Evolutionary conservation across 2,797 vertebrate genomes (phyloP), one percentile per base, ranked within the genome.

Genomic region (Rhinella marina): DNA sequence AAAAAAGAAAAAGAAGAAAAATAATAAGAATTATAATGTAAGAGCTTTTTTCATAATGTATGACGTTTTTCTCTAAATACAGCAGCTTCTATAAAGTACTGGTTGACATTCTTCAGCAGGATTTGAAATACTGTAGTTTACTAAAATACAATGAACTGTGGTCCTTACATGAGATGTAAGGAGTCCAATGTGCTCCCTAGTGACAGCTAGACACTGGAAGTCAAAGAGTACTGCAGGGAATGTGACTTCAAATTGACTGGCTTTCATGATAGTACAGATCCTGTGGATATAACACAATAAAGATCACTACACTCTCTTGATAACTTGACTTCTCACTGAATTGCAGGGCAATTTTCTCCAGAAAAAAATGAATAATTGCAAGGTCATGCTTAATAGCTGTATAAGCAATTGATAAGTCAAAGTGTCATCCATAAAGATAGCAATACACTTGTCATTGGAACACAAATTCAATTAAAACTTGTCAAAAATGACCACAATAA

Each of bases 211-310:
- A 61, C 13, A 50, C 54, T 84, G 27, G 27, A 61, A 84, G 54
- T 84, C 82, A 84, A 84, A 84, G 52, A 84, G 2, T n/a, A 32
- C 82, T 41, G 82, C 68, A 48, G 66, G 66, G 50, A 84, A 84
- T 84, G 68, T 57, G 50, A 73, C 82, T 73, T 52, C 21, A 73
- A 56, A 73, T 73, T 73, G 27, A 72, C 25, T 62, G 59, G n/a
- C 56, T 80, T 61, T 81, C 54, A 82, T 82, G 32, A 57, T 48
- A 73, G 52, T 59, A 8, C 50, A 84, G 17, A 84, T 84, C 68
- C 54, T 61, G 70, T 75, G 70, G 82, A 57, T 61, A 75, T 57
- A 76, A 61, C 82, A 75, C 61, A 75, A 84, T 75, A 75, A 75
- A 75, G 66, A 75, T 29, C 56, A 76, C 68, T 84, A 21, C 50